These are phyloP conservation scores for Gallinago nigripennis DNA, from an alignment of 2,797 vertebrate species.

Conservation along the genomic window DNA sequence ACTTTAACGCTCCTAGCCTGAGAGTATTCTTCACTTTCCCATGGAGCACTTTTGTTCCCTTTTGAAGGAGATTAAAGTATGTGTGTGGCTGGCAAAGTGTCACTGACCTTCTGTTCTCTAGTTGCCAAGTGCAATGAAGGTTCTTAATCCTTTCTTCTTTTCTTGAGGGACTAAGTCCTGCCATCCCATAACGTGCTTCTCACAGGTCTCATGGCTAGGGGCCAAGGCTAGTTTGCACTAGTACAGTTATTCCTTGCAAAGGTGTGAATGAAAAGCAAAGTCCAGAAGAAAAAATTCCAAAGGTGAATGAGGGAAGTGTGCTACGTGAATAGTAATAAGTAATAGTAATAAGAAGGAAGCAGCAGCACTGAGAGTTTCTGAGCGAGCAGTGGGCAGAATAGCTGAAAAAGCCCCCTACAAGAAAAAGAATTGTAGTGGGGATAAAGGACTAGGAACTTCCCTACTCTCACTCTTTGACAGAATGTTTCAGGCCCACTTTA, in stretches of 20 bases:
- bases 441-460: background rate
- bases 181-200: accelerated
- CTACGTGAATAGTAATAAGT: background rate
- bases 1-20: background rate
- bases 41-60: background rate
- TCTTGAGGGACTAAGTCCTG: background rate
- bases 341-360: background rate
- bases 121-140: background rate
- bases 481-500: background rate
- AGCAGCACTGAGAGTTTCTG: background rate
- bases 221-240: background rate
- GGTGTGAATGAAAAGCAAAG: background rate
- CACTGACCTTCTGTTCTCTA: background rate
- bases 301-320: background rate
- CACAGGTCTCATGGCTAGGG: background rate
- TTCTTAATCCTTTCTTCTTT: background rate
- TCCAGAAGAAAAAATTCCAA: background rate
- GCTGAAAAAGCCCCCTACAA: background rate
- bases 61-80: background rate
- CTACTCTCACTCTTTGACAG: background rate
- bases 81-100: background rate
- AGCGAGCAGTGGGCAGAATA: background rate
- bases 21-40: background rate
- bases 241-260: background rate
- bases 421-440: background rate